Evolutionary conservation across 2,888 invertebrate species (phyloP).

Genomic region (Drosophila fulvimacula): DNA sequence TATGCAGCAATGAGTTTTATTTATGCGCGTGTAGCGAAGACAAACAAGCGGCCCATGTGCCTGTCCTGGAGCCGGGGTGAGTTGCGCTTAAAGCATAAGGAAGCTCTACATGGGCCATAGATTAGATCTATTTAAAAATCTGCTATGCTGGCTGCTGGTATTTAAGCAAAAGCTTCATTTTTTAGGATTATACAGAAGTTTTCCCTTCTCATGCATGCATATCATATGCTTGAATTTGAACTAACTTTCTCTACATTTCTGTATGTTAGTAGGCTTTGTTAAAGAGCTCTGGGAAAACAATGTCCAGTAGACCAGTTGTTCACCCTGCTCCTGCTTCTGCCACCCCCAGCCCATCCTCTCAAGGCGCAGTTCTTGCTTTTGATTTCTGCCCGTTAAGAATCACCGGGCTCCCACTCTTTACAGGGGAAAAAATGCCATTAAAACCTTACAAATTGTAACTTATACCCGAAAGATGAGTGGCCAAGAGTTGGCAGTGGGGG

Average conservation of each 20-base stretch:
- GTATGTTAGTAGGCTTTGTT: neutral
- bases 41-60: constrained; percentile 52
- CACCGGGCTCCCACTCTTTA: neutral
- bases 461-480: constrained; percentile 67
- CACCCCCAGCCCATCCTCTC: neutral
- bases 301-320: constrained; percentile 18
- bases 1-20: constrained; percentile 70
- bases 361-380: constrained; percentile 11
- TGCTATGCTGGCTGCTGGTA: neutral
- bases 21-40: constrained; percentile 73
- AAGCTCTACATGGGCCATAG: neutral
- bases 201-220: neutral
- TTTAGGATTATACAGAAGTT: neutral
- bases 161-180: neutral
- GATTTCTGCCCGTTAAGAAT: constrained; percentile 32
- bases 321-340: neutral
- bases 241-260: neutral
- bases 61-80: constrained; percentile 2
- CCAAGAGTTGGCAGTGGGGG: constrained; percentile 24
- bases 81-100: constrained; percentile 34
- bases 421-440: constrained; percentile 59
- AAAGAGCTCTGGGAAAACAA: constrained; percentile 18
- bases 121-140: constrained; percentile 19
- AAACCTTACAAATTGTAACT: constrained; percentile 77
- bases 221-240: neutral